Percentiles rank a stretch among this genome's conserved stretches.
phyloP scores from a whole-genome alignment of 2,113 vertebrate species.

The Grammomys surdaster region DNA sequence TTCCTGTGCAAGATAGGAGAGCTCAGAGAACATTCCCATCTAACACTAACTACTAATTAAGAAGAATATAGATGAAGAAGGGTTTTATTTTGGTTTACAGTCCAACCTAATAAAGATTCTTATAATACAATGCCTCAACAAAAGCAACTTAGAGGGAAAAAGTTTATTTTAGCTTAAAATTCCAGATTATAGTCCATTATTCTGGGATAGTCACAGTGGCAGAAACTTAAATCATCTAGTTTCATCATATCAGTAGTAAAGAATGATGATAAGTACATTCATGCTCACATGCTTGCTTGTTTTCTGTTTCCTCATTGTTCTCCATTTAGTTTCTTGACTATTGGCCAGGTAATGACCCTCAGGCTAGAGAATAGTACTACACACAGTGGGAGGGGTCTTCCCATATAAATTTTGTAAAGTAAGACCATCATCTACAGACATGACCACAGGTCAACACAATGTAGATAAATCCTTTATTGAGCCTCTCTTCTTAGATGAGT shows the following conservation, averaged over 20 bases:
- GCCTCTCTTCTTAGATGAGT: background rate
- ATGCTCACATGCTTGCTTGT: background rate
- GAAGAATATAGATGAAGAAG: background rate
- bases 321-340: background rate
- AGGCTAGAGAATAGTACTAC: background rate
- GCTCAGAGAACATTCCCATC: background rate
- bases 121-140: background rate
- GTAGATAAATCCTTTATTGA: background rate
- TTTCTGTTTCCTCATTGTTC: background rate
- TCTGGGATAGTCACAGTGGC: background rate
- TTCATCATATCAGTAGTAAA: background rate
- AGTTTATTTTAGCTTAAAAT: background rate
- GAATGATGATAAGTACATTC: no score
- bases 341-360: background rate
- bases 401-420: background rate
- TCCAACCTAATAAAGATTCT: background rate
- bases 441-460: background rate
- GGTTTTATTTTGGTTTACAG: background rate
- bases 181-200: background rate
- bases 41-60: background rate
- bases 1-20: background rate
- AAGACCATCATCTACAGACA: background rate
- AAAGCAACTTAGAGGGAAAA: background rate
- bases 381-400: background rate
- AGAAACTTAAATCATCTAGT: background rate